Conservation (phyloP, 1,140 invertebrate species). For the Andricus grossulariae region DNA sequence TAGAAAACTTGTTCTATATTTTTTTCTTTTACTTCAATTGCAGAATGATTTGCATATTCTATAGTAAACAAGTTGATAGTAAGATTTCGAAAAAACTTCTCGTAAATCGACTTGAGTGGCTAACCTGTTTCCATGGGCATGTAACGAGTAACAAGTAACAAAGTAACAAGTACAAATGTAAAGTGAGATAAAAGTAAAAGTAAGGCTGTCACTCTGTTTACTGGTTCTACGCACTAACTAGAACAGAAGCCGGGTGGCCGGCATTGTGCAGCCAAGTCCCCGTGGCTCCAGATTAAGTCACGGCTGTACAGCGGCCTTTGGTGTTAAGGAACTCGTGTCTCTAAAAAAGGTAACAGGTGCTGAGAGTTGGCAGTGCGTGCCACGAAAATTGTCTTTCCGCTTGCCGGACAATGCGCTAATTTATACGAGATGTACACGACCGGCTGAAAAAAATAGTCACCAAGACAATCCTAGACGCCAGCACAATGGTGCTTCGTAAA, state of each 20-base stretch:
- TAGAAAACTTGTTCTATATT: no score
- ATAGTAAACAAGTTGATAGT: no score
- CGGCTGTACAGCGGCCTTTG: not conserved
- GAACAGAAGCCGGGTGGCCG: slow-evolving; percentile 37
- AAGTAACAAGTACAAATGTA: slow-evolving; percentile 24
- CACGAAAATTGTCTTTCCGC: slow-evolving; percentile 39
- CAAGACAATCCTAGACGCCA: slow-evolving; percentile 36
- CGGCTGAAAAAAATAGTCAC: slow-evolving; percentile 14
- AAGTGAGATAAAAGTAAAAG: not conserved
- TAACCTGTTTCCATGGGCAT: no score
- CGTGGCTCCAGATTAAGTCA: slow-evolving; percentile 36
- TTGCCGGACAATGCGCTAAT: slow-evolving; percentile 36
- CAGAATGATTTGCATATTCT: no score
- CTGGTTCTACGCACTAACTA: slow-evolving; percentile 35
- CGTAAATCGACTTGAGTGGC: no score
- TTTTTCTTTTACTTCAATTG: no score
- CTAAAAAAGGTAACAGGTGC: slow-evolving; percentile 41
- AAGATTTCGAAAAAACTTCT: no score
- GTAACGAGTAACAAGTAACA: not conserved
- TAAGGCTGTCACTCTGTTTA: slow-evolving; percentile 19
- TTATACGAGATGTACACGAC: slow-evolving; percentile 35
- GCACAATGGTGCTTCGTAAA: slow-evolving; percentile 27
- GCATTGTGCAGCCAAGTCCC: slow-evolving; percentile 28
- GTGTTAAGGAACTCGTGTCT: slow-evolving; percentile 32
- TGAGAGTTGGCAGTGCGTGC: slow-evolving; percentile 29